phyloP scores from a whole-genome alignment of 2,797 vertebrate genomes.

The Pantherophis alleghaniensis region DNA sequence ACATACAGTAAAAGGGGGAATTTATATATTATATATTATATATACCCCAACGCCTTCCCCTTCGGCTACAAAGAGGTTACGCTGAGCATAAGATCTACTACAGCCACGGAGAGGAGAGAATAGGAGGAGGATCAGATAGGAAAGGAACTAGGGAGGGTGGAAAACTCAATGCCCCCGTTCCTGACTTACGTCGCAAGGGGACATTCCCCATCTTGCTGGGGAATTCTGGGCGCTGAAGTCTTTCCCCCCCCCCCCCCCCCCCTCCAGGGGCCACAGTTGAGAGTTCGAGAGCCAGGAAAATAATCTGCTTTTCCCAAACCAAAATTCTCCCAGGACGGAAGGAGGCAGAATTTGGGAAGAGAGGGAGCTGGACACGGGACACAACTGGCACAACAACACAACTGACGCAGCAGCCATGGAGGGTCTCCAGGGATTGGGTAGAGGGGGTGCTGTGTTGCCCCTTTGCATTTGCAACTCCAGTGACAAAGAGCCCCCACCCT shows the following conservation, averaged over 20 bases:
- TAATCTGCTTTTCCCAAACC: too few relatives aligned
- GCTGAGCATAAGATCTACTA: background rate
- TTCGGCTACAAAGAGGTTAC: background rate
- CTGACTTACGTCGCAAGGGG: background rate
- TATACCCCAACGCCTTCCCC: background rate
- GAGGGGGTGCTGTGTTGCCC: background rate
- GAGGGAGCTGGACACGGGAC: background rate
- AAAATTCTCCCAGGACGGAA: too few relatives aligned
- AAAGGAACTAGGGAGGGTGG: background rate
- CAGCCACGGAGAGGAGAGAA: background rate
- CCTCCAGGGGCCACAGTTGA: too few relatives aligned
- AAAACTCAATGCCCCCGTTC: background rate
- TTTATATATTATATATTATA: background rate
- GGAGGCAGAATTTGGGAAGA: background rate
- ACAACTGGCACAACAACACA: background rate
- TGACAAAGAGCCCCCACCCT: background rate
- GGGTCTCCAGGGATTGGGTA: background rate
- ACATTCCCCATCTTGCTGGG: background rate
- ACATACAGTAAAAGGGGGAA: background rate
- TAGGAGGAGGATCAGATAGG: background rate
- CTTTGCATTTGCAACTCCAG: background rate
- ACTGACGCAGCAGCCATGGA: background rate
- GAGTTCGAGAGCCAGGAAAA: too few relatives aligned
- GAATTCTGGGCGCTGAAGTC: too few relatives aligned
- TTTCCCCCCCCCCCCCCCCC: accelerated